Percentiles rank a stretch among this genome's conserved stretches.
Conservation (phyloP, 1,140 invertebrate species). For the Euwallacea similis region DNA sequence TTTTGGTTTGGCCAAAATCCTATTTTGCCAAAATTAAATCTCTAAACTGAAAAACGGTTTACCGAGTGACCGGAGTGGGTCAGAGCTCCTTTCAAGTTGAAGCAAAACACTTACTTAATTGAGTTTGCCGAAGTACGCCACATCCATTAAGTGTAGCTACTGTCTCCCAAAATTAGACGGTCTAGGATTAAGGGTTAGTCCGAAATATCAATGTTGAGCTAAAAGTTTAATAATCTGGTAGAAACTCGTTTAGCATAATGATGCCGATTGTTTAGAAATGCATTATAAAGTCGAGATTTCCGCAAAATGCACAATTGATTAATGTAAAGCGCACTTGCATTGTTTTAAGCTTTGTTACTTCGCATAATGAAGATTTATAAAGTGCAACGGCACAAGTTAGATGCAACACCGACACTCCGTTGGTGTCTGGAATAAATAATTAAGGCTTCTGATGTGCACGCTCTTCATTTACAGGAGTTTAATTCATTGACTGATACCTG, state of each 20-base stretch:
- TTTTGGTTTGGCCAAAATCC: too few species aligned
- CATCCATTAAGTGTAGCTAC: background rate
- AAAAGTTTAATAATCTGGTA: background rate
- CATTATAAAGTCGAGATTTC: conserved; percentile 6
- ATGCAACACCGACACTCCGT: background rate
- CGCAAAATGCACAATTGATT: conserved; percentile 2
- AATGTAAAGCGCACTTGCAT: conserved; percentile 12
- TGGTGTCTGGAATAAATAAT: conserved; percentile 8
- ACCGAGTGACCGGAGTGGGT: too few species aligned
- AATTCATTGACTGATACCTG: background rate
- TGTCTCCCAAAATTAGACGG: background rate
- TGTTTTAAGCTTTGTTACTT: conserved; percentile 17
- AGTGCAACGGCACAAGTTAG: conserved; percentile 8
- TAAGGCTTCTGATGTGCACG: background rate
- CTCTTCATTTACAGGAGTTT: conserved; percentile 1
- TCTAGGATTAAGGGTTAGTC: background rate
- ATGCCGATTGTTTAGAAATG: background rate
- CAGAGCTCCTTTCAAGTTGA: too few species aligned
- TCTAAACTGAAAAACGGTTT: background rate
- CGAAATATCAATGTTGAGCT: background rate
- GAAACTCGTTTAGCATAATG: background rate
- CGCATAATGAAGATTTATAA: conserved; percentile 15
- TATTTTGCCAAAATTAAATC: background rate
- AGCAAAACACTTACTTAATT: background rate
- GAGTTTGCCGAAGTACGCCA: background rate